Conservation (phyloP, 2,797 vertebrate genomes). For the Petrocephalus schoutedeni region DNA sequence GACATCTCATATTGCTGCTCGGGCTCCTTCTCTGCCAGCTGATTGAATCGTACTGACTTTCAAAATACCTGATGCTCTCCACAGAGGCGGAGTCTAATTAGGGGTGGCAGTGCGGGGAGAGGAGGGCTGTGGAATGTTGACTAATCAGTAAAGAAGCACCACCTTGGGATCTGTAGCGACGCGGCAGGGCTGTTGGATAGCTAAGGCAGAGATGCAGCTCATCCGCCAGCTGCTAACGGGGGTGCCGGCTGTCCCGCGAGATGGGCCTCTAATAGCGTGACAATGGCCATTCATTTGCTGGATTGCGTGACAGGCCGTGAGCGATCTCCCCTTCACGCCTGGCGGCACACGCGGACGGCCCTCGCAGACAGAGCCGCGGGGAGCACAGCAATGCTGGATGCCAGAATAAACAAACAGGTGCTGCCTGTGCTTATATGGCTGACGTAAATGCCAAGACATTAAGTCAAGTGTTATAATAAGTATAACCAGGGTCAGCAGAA, state of each 20-base stretch:
- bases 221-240: not conserved
- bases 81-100: not conserved
- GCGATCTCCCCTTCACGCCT: not conserved
- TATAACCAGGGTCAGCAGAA: not conserved
- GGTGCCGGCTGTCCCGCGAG: not conserved
- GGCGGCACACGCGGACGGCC: not conserved
- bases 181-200: not conserved
- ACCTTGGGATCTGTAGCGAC: not conserved
- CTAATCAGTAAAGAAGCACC: not conserved
- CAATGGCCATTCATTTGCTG: conserved; percentile 6
- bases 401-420: not conserved
- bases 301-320: not conserved
- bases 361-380: not conserved
- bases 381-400: not conserved
- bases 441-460: not conserved
- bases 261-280: not conserved
- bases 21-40: not conserved
- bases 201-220: not conserved
- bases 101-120: not conserved
- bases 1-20: not conserved
- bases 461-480: not conserved
- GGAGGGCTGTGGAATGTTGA: not conserved
- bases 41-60: not conserved
- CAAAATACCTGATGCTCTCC: not conserved
- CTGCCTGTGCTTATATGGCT: not conserved